phyloP scores from a whole-genome alignment of 2,888 invertebrate genomes.

The Troides aeacus region DNA sequence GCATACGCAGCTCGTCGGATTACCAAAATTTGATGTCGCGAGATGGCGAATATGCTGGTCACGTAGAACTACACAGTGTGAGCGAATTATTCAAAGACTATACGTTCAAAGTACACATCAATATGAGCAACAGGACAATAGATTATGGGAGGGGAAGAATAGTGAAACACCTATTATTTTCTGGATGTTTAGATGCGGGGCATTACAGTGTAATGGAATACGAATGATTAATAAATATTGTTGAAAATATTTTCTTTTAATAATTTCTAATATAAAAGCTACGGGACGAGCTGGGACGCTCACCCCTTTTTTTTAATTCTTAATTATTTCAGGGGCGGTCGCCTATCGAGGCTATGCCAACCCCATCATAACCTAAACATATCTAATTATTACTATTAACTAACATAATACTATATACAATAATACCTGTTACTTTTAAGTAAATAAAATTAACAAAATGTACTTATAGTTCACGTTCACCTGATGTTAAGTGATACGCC shows the following conservation, averaged over 20 bases:
- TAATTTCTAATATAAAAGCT: no score
- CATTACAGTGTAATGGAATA: slow-evolving; percentile 71
- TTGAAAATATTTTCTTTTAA: not conserved
- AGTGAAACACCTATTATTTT: slow-evolving; percentile 63
- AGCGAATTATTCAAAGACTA: slow-evolving; percentile 61
- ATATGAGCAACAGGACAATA: slow-evolving; percentile 53
- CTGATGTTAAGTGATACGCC: no score
- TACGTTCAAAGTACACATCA: slow-evolving; percentile 64
- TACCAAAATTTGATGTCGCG: slow-evolving; percentile 59
- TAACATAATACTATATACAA: no score
- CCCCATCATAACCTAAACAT: no score
- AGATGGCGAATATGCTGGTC: slow-evolving; percentile 70
- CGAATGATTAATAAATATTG: slow-evolving; percentile 34
- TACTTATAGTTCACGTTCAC: no score
- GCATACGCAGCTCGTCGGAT: slow-evolving; percentile 46
- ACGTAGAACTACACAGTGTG: slow-evolving; percentile 64
- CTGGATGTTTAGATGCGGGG: slow-evolving; percentile 65
- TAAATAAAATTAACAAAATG: no score
- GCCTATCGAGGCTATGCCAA: no score
- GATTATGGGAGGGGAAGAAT: slow-evolving; percentile 62
- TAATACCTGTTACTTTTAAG: no score
- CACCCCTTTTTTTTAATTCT: no score
- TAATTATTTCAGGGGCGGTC: no score
- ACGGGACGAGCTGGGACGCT: no score
- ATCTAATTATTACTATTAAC: no score